These are phyloP conservation scores for Nebria ingens DNA, from an alignment of 1,140 invertebrate genomes.

Conservation along the genomic window DNA sequence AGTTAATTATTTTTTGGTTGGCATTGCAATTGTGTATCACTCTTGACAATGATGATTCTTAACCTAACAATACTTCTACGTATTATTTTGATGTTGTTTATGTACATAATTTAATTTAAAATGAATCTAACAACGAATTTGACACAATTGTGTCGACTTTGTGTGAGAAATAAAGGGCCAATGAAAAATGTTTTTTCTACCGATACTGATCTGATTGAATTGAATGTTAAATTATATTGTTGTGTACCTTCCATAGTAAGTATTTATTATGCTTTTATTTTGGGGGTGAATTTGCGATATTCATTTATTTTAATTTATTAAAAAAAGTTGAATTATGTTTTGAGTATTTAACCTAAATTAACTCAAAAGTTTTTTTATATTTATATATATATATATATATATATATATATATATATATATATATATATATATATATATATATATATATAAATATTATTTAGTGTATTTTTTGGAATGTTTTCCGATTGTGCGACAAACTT, in stretches of 20 bases:
- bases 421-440: too few relatives aligned
- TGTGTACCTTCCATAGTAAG: neutral
- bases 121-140: neutral
- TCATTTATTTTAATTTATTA: too few relatives aligned
- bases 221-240: neutral
- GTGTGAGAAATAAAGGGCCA: neutral
- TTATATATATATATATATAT: neutral
- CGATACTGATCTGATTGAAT: neutral
- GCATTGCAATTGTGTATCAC: neutral
- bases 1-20: neutral
- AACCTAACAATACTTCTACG: neutral
- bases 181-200: neutral
- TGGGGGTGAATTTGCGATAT: too few relatives aligned
- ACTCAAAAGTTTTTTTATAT: neutral
- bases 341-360: too few relatives aligned
- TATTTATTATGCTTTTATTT: too few relatives aligned
- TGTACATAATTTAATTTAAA: neutral
- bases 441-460: too few relatives aligned
- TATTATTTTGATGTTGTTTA: neutral
- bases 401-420: neutral
- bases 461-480: too few relatives aligned
- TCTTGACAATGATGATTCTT: neutral
- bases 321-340: too few relatives aligned
- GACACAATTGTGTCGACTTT: neutral
- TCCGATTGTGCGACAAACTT: too few relatives aligned